Conservation (phyloP, 2,113 vertebrate species). For the Corynorhinus townsendii region DNA sequence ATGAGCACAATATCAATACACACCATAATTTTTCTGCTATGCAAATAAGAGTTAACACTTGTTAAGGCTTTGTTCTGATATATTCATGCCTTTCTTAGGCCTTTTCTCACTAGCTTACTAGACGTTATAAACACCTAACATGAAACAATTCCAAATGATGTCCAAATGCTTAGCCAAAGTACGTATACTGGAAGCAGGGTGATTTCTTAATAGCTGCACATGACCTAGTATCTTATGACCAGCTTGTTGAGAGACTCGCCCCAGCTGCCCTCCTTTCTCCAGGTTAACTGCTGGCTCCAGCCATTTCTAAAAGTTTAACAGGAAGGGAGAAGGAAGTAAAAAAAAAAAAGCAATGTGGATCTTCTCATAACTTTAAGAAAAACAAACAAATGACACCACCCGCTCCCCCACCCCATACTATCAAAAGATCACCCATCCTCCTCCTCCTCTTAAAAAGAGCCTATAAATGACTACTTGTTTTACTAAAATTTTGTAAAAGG, state of each 20-base stretch:
- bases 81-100: not conserved
- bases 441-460: slow-evolving; percentile 12
- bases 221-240: slow-evolving; percentile 58
- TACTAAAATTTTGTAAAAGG: not conserved
- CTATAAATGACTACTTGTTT: not conserved
- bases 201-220: slow-evolving; percentile 47
- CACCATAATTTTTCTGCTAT: not conserved
- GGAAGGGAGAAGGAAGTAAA: not conserved
- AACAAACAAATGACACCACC: not conserved
- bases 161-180: not conserved
- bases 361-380: not conserved
- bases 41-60: slow-evolving; percentile 2
- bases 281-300: slow-evolving; percentile 36
- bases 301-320: slow-evolving; percentile 48
- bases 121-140: not conserved
- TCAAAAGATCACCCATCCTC: not conserved
- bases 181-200: not conserved
- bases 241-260: not conserved
- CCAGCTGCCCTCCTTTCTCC: not conserved
- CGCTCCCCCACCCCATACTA: too few relatives aligned
- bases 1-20: not conserved
- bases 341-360: not conserved
- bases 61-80: not conserved
- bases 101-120: not conserved
- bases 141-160: not conserved